Evolutionary conservation across 2,113 vertebrate species (phyloP).

Genomic region (Sprattus sprattus): DNA sequence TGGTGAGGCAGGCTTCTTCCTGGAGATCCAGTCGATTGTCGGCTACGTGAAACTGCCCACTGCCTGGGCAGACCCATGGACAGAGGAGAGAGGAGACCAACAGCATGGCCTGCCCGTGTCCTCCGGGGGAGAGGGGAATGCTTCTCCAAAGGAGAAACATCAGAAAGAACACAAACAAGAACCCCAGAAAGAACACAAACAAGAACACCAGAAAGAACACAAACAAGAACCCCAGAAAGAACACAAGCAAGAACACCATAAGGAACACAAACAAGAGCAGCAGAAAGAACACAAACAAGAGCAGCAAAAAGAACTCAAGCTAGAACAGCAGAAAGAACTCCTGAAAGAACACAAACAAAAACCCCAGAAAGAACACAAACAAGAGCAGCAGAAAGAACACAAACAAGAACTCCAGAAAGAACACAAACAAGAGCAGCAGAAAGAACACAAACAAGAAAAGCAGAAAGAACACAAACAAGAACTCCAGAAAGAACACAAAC

Average conservation of each 20-base stretch:
- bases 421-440: not conserved
- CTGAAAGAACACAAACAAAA: not conserved
- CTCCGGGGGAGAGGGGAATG: not conserved
- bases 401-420: not conserved
- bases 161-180: not conserved
- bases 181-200: not conserved
- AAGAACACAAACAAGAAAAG: not conserved
- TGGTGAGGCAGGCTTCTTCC: slow-evolving; percentile 31
- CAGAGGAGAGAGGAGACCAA: not conserved
- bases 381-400: not conserved
- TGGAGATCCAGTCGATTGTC: not conserved
- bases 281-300: not conserved
- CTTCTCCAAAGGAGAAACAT: not conserved
- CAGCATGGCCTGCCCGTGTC: not conserved
- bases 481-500: not conserved
- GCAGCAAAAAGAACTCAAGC: not conserved
- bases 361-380: not conserved
- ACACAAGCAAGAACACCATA: not conserved
- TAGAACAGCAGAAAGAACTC: not conserved
- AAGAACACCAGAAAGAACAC: not conserved
- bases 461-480: not conserved
- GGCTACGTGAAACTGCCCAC: not conserved
- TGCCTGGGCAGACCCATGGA: not conserved
- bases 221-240: not conserved
- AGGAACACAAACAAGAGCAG: not conserved